Base-by-base conservation (phyloP, 2,113 vertebrate species). In the Platanista minor region DNA sequence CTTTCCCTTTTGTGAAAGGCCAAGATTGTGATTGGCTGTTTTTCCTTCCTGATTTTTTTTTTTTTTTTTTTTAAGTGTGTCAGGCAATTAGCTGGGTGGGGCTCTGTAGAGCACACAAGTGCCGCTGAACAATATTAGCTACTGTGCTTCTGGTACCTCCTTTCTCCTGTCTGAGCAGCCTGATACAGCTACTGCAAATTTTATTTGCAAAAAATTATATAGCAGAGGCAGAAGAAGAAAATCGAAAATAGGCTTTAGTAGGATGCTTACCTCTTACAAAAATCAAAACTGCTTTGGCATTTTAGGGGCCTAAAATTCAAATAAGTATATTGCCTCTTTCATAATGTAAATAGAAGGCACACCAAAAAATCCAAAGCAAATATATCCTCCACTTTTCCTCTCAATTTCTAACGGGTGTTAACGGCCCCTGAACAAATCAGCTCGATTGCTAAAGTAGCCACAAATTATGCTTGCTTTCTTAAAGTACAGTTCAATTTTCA, bases 401-500 rank as follows among this genome's bases (percentile, higher is more conserved):
- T 99, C 98, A 87, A 20, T 99, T 98, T 98, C 98, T 98, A 98
- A 97, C 62, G 87, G 98, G 95, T 98, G 98, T 98, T 98, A 98
- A 98, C 98, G 97, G 98, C 98, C 96, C 97, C 98, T 93, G 89
- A 98, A 97, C 97, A 98, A 97, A 98, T 98, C 97, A 96, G 92
- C 94, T 98, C 94, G 78, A 97, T 97, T 98, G 98, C 98, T 98
- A 98, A 98, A 94, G 97, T 98, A 97, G 97, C 83, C 96, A 97
- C 96, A 98, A 98, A 98, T 98, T 98, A 98, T 95, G 96, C 98
- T 98, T 96, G 90, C 95, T 98, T 97, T 93, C 97, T 98, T 98
- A 97, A 97, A 98, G 98, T 98, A 98, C 97, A 97, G 98, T 98
- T 98, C 98, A 98, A 98, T 99, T 98, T 99, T 98, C 97, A 93